A percentile compares a stretch with the other conserved stretches of the same genome.
Evolutionary conservation across 1,140 invertebrate species (phyloP).

Genomic region (Drusus annulatus): DNA sequence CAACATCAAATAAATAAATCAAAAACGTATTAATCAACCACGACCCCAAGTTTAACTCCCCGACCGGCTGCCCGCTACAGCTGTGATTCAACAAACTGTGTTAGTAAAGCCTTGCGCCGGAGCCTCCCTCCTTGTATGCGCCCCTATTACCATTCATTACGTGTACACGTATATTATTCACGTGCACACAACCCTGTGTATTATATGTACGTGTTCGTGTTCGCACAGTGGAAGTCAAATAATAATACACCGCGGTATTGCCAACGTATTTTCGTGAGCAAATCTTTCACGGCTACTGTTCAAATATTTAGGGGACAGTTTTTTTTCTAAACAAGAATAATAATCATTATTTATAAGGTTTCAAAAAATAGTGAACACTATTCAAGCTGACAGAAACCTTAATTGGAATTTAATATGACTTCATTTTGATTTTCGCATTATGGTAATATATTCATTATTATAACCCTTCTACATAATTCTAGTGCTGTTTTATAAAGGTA

Average conservation of each 20-base stretch:
- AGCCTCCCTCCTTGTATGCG: not conserved
- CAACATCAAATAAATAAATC: not conserved
- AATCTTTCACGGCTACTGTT: not conserved
- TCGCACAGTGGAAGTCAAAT: not conserved
- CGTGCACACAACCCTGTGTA: not conserved
- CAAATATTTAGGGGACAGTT: no score
- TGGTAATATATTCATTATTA: no score
- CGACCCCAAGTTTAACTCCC: not conserved
- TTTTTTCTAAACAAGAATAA: no score
- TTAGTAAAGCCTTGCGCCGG: slow-evolving; percentile 26
- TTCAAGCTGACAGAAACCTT: no score
- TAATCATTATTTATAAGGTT: no score
- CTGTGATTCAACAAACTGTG: slow-evolving; percentile 26
- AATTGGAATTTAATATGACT: no score
- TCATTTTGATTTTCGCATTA: no score
- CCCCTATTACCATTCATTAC: not conserved
- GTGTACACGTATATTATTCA: not conserved
- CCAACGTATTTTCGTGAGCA: not conserved
- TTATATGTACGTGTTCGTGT: not conserved
- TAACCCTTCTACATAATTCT: no score
- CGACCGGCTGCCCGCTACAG: not conserved
- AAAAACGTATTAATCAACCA: not conserved
- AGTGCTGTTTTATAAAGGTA: no score
- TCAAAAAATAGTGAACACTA: no score
- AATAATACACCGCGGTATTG: not conserved